phyloP scores from a whole-genome alignment of 2,113 vertebrate species.

The Rhinolophus ferrumequinum region DNA sequence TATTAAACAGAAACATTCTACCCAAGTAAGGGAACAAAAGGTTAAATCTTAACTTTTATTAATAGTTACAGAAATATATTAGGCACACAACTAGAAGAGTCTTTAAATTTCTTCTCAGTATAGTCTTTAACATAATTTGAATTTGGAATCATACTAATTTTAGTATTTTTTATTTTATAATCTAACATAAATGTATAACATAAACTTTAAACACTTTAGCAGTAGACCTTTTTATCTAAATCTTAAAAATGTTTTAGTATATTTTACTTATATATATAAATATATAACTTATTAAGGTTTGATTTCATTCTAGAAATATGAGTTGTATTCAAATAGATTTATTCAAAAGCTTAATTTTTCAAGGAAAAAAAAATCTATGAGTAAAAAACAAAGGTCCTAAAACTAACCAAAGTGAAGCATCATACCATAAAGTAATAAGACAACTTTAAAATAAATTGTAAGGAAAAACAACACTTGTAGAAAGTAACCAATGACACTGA shows the following conservation, averaged over 20 bases:
- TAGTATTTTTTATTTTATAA: slow-evolving; percentile 27
- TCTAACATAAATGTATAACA: not conserved
- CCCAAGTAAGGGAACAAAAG: not conserved
- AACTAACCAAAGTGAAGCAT: slow-evolving; percentile 21
- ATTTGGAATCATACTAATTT: not conserved
- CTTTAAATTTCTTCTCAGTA: not conserved
- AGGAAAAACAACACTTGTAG: not conserved
- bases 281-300: slow-evolving; percentile 6
- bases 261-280: slow-evolving; percentile 11
- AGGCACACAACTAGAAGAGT: not conserved
- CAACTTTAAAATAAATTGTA: not conserved
- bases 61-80: not conserved
- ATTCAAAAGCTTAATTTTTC: slow-evolving; percentile 49
- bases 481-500: not conserved
- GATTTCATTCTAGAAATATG: slow-evolving; percentile 39
- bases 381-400: not conserved
- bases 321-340: not conserved
- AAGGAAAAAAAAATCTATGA: not conserved
- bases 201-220: slow-evolving; percentile 37
- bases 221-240: slow-evolving; percentile 23
- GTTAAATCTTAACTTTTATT: not conserved
- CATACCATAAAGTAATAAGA: not conserved
- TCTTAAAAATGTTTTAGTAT: not conserved
- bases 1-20: slow-evolving; percentile 12
- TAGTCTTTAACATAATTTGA: slow-evolving; percentile 24